Evolutionary conservation across 2,888 invertebrate species (phyloP), one percentile per base, ranked within the genome.

Genomic region (Phymatocera aterrima): DNA sequence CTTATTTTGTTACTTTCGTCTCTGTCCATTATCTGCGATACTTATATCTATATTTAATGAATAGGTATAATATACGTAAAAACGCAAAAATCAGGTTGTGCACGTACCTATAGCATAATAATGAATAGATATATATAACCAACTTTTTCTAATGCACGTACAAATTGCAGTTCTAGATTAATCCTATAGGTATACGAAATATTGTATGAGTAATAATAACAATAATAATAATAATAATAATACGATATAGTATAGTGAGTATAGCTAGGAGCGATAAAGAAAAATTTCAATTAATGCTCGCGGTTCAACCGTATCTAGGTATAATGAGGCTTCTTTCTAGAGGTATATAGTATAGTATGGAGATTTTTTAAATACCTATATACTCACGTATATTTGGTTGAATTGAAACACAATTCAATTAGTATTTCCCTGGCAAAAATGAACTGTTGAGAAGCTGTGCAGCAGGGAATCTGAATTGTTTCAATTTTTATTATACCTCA

Each of bases 111-210:
- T n/a, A 28, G 21, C 1, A 21, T 60, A 15, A 4, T 40, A 40
- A 8, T 6, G 21, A 34, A 6, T 10, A 43, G 18, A 18, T 64
- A 34, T 18, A 18, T 2, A 68, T 68, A 57, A 28, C 28, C 24
- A 28, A 24, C 24, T 68, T 68, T 68, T 28, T 68, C 40, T 68
- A 68, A 68, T 68, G 68, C 68, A 68, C 68, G 46, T 68, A 68
- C 46, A 43, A 46, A 68, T 28, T 64, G 24, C n/a, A 5, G 43
- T 68, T 43, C 46, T 43, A 68, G 6, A 43, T n/a, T 68, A 68
- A 40, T 43, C 12, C 46, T 21, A n/a, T n/a, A n/a, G n/a, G n/a
- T n/a, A n/a, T n/a, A 12, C n/a, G 43, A 24, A 43, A n/a, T 28
- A 28, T 51, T 51, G 51, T 51, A 51, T 21, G 51, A 10, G 21